Percentiles rank a stretch among this genome's conserved stretches.
phyloP scores from a whole-genome alignment of 2,113 vertebrate genomes.

The Syngnathoides biaculeatus region DNA sequence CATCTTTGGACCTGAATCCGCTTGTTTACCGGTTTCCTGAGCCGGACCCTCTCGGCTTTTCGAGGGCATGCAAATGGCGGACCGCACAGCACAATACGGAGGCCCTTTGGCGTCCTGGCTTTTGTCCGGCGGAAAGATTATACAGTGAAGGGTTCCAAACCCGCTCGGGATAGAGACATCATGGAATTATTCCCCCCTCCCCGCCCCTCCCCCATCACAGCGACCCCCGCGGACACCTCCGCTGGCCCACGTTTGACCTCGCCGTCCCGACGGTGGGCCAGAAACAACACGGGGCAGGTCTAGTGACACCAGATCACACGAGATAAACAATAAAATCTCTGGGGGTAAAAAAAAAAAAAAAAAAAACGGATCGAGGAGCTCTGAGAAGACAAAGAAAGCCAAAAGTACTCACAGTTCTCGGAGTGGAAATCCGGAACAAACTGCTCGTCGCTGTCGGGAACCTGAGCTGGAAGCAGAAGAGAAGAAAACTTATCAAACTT shows the following conservation, averaged over 20 bases:
- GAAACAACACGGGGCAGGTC: neutral
- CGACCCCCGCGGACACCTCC: conserved; percentile 43
- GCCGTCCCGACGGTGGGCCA: neutral
- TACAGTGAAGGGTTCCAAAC: neutral
- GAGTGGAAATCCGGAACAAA: conserved; percentile 97
- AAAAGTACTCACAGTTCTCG: conserved; percentile 89
- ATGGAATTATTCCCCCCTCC: no score
- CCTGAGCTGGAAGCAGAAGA: conserved; percentile 84
- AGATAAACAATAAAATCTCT: conserved; percentile 2
- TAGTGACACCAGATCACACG: neutral
- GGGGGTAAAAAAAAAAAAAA: neutral
- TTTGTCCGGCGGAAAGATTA: conserved; percentile 42
- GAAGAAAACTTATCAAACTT: conserved; percentile 6
- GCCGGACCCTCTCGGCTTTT: conserved; percentile 65
- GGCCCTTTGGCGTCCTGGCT: neutral
- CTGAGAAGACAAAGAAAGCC: neutral
- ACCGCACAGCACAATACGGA: conserved; percentile 22
- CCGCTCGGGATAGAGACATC: neutral
- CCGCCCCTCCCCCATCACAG: no score
- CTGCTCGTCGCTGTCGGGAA: conserved; percentile 96
- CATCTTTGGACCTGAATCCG: conserved; percentile 69
- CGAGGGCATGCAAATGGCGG: conserved; percentile 72
- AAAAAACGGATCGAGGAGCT: neutral
- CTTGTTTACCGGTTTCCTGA: conserved; percentile 73
- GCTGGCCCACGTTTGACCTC: conserved; percentile 25